Conservation (phyloP, 2,113 vertebrate species). For the Salvelinus namaycush region DNA sequence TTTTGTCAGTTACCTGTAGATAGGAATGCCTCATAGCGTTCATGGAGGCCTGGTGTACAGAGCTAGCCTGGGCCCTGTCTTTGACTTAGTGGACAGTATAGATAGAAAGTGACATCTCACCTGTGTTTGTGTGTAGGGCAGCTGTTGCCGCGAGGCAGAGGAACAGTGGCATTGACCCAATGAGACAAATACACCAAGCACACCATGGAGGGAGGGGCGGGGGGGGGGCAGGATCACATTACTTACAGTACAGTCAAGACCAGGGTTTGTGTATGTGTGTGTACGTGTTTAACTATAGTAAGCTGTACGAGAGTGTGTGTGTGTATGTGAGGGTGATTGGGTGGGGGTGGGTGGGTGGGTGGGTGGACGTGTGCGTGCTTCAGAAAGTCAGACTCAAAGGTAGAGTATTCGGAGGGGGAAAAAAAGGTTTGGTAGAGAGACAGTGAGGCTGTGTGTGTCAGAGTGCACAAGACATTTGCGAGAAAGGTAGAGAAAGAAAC, state of each 20-base stretch:
- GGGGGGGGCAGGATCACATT: constrained; percentile 47
- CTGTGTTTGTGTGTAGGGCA: constrained; percentile 60
- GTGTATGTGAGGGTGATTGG: background rate
- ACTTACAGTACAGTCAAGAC: constrained; percentile 45
- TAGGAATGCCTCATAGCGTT: background rate
- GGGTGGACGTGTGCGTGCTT: background rate
- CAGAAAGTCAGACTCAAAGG: background rate
- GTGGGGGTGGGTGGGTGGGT: background rate
- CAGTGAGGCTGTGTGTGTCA: background rate
- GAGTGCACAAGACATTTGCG: background rate
- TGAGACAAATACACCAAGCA: constrained; percentile 5
- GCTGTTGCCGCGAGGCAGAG: constrained; percentile 47
- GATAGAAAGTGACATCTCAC: constrained; percentile 67
- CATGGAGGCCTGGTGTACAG: constrained; percentile 6
- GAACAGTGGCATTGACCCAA: constrained; percentile 38
- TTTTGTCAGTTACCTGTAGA: too few species aligned
- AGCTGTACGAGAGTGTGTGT: background rate
- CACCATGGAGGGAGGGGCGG: constrained; percentile 25
- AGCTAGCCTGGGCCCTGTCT: constrained; percentile 24
- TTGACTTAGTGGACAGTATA: constrained; percentile 39
- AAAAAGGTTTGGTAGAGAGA: background rate
- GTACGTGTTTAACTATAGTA: background rate
- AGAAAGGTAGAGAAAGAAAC: constrained; percentile 1
- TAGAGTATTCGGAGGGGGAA: background rate
- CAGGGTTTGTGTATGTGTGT: constrained; percentile 14